Evolutionary conservation across 2,797 vertebrate genomes (phyloP), one percentile per base, ranked within the genome.

Genomic region (Emys orbicularis): DNA sequence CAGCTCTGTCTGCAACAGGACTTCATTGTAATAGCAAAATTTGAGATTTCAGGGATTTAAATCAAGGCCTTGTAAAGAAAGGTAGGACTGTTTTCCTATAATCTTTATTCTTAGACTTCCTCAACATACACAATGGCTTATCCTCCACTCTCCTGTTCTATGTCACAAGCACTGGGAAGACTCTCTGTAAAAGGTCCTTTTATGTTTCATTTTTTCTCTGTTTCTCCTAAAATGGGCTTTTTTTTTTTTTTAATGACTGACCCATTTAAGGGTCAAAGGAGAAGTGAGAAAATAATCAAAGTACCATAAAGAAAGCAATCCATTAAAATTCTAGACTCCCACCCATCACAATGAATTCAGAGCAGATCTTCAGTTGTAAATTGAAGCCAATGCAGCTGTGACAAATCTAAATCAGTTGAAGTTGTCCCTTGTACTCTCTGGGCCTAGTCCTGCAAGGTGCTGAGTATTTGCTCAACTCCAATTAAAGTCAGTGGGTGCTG

Each of bases 11-110:
- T 92, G 90, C 97, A 98, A 98, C 98, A 98, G 98, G 97, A 98
- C 98, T 97, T 98, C 98, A 98, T 98, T 98, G 98, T 98, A 98
- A 97, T 92, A 93, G 97, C 96, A 96, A 97, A 97, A 98, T 97
- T 97, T 98, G 98, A 98, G 98, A 98, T 98, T 97, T 97, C 98
- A 97, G 97, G 96, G 98, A 98, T 97, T 98, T 96, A 96, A 97
- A 98, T 97, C 97, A 97, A 97, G 98, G 96, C 96, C 97, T 97
- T 97, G 97, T 97, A 98, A 98, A 98, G 98, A 98, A 98, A 98
- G 97, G 98, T 97, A 97, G 97, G 97, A 93, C 98, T 98, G 98
- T 98, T 98, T 97, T 91, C 95, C 97, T 98, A 98, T 98, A 98
- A 98, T 98, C 98, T 98, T 97, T 94, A 97, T 97, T 98, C 97